Evolutionary conservation across 2,113 vertebrate genomes (phyloP).

Genomic region (Cryptomyrus ogoouensis): DNA sequence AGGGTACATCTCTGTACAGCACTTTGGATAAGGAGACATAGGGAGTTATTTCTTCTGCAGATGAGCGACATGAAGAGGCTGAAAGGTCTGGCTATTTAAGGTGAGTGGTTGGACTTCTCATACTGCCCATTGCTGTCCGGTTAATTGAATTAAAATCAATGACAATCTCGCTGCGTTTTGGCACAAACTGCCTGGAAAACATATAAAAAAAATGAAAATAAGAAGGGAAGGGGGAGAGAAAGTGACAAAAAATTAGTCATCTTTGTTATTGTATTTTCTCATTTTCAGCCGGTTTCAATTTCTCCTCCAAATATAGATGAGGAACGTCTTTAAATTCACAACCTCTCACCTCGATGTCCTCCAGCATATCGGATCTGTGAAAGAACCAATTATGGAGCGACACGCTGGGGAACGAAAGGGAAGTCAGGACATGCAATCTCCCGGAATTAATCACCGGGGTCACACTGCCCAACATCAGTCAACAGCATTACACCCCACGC

Average conservation of each 20-base stretch:
- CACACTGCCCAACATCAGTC: background rate
- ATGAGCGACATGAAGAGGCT: background rate
- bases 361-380: conserved; percentile 39
- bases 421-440: conserved; percentile 42
- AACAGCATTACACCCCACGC: conserved; percentile 3
- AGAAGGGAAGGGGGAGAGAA: background rate
- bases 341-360: conserved; percentile 35
- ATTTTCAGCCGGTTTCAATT: conserved; percentile 9
- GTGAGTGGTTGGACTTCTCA: conserved; percentile 50
- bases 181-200: conserved; percentile 71
- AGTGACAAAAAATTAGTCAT: background rate
- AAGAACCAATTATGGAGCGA: conserved; percentile 62
- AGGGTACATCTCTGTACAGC: background rate
- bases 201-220: conserved; percentile 15
- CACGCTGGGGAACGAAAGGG: conserved; percentile 41
- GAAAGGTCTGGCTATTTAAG: conserved; percentile 23
- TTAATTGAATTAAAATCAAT: conserved; percentile 81
- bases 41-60: background rate
- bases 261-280: conserved; percentile 5
- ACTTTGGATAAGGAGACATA: background rate
- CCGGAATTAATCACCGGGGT: conserved; percentile 22
- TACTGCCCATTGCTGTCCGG: conserved; percentile 49
- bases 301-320: background rate
- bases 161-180: conserved; percentile 69
- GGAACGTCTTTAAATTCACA: conserved; percentile 7